Percentiles rank a stretch among this genome's conserved stretches.
phyloP scores from a whole-genome alignment of 2,113 vertebrate genomes.

The Spheniscus mendiculus region DNA sequence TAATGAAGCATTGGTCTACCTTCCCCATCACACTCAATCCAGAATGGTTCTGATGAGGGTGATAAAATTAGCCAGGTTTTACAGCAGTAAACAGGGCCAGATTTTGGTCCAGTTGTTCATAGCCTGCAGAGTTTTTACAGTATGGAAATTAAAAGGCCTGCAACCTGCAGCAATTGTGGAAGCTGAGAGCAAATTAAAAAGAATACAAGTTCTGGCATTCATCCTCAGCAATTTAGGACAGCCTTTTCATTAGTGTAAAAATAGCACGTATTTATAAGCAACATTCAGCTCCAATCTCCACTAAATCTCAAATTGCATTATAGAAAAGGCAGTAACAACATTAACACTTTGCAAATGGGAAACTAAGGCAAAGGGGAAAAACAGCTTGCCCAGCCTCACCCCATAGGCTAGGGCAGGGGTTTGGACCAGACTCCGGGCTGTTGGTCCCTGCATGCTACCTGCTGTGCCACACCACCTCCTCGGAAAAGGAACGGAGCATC shows the following conservation, averaged over 20 bases:
- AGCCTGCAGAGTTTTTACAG: not conserved
- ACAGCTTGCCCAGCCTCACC: not conserved
- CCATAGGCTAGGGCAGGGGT: not conserved
- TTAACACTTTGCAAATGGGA: not conserved
- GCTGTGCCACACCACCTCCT: not conserved
- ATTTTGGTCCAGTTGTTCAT: not conserved
- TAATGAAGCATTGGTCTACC: not conserved
- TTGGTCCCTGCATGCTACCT: not conserved
- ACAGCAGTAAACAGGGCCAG: not conserved
- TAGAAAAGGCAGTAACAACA: not conserved
- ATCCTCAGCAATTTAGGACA: not conserved
- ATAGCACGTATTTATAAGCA: not conserved
- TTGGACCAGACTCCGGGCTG: no score
- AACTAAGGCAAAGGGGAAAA: not conserved
- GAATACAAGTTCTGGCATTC: not conserved
- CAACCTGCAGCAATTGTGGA: not conserved
- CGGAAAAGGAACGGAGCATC: not conserved
- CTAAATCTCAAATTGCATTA: not conserved
- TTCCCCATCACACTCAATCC: not conserved
- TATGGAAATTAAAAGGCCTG: not conserved
- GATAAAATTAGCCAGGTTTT: not conserved
- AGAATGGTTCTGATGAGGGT: not conserved
- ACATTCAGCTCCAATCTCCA: not conserved
- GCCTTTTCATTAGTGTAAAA: constrained; percentile 5
- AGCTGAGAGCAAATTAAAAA: not conserved